Evolutionary conservation across 2,113 vertebrate species (phyloP), one percentile per base, ranked within the genome.

Genomic region (Vulpes lagopus): DNA sequence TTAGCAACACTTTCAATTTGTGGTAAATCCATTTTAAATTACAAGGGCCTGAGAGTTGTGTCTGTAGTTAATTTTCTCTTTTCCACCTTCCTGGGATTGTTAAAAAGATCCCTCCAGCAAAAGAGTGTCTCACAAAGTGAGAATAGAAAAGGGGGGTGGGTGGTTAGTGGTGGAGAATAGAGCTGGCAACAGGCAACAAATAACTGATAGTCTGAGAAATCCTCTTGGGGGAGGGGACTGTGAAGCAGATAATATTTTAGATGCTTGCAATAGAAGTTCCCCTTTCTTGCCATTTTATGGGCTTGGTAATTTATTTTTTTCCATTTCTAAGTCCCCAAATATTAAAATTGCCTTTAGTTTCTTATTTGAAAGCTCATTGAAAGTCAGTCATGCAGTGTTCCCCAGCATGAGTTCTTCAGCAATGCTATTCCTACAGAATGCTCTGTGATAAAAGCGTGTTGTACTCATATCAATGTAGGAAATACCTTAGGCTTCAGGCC

Each of bases 41-140:
- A 69, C 67, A 73, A 95, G n/a, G 20, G 19, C 62, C 57, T 74
- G 16, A n/a, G 32, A 57, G 32, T 67, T 85, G 15, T 49, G 2
- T 43, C 12, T 92, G 19, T 62, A 85, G 59, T 83, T 96, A 74
- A 91, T 94, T 91, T 97, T 76, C 25, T 90, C 92, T 92, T 91
- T 23, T 22, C 51, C 30, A 74, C 15, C 22, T 95, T 84, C 43
- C 57, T 92, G 93, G 59, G 62, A 81, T 94, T 93, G 43, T 55
- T 84, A 91, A 76, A 22, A 96, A 84, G 55, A 85, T 85, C 32
- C 3, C n/a, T 81, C 53, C 35, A 93, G 53, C 11, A 67, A 27
- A 16, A 69, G 23, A 57, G 23, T 76, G 20, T 87, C 64, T 92
- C 55, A n/a, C 0, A 49, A 60, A 92, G 22, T 89, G 49, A 92